Evolutionary conservation across 2,888 invertebrate species (phyloP), one percentile per base, ranked within the genome.

Genomic region (Cataglyphis albicans): DNA sequence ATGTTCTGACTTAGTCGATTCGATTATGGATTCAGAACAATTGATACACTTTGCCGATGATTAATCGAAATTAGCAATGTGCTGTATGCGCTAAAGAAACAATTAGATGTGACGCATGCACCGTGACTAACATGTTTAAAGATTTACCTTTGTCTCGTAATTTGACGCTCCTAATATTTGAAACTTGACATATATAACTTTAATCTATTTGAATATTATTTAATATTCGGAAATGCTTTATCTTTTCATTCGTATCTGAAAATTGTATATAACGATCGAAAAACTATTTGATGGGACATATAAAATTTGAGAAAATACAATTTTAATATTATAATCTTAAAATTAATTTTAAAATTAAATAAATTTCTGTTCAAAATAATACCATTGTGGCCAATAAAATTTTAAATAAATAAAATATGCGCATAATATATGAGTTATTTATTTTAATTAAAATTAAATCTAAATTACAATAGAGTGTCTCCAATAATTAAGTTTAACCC

Each of bases 41-140:
- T 35, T 32, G 32, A 68, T 59, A 44, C 18, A 29, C 29, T 44
- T 35, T 21, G 55, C 9, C 21, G 68, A 44, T 78, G 48, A 78
- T 68, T 68, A 68, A 68, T 32, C 32, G 63, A 32, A 59, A 74
- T 67, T 55, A 76, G 21, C 32, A 32, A 44, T 32, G 12, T 38
- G 25, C 52, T 55, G 38, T 18, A 44, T 32, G 48, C 38, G 55
- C 38, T n/a, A 15, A 67, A 57, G 57, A 67, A 76, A 38, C 29
- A 41, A 38, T n/a, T 57, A 25, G 55, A 67, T 57, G 32, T 18
- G 55, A 38, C 41, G 32, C 32, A 25, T 64, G 32, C 52, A 18
- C 18, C 35, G 4, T 57, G 64, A 65, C 15, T 78, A 44, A 68
- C 12, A 18, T 4, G 18, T 67, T 76, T 57, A 57, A 61, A 21